phyloP scores from a whole-genome alignment of 1,140 invertebrate genomes.

The Cheumatopsyche charites region DNA sequence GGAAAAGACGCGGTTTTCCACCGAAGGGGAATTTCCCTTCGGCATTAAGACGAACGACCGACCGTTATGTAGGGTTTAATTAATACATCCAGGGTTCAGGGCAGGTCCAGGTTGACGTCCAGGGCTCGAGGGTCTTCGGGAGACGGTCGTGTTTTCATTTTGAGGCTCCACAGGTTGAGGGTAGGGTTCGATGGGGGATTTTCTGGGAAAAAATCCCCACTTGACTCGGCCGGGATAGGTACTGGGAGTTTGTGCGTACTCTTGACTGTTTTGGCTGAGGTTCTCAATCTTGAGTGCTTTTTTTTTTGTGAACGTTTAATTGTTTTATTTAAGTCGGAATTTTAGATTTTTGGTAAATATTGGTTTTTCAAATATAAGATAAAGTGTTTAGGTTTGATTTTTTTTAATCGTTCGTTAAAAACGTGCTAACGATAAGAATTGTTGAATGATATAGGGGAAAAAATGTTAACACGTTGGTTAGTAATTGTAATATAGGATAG shows the following conservation, averaged over 20 bases:
- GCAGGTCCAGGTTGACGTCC: neutral
- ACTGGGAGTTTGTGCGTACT: neutral
- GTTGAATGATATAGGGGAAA: no score
- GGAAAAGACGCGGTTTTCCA: no score
- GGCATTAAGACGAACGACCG: neutral
- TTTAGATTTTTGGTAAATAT: no score
- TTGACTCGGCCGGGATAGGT: conserved; percentile 4
- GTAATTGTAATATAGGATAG: no score
- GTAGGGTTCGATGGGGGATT: neutral
- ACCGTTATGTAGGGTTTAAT: conserved; percentile 2
- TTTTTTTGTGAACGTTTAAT: no score
- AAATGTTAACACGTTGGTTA: no score
- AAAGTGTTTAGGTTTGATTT: no score
- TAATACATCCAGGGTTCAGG: neutral
- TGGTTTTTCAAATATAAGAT: no score
- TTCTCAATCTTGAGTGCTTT: neutral
- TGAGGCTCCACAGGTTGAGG: conserved; percentile 23
- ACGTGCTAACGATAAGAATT: no score
- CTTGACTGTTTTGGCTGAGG: neutral
- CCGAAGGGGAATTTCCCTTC: neutral
- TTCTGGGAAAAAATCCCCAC: conserved; percentile 18
- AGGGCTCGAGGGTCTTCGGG: neutral
- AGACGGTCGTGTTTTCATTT: neutral
- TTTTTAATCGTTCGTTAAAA: no score
- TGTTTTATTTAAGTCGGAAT: no score